Evolutionary conservation across 2,888 invertebrate species (phyloP).

Genomic region (Patella ulyssiponensis): DNA sequence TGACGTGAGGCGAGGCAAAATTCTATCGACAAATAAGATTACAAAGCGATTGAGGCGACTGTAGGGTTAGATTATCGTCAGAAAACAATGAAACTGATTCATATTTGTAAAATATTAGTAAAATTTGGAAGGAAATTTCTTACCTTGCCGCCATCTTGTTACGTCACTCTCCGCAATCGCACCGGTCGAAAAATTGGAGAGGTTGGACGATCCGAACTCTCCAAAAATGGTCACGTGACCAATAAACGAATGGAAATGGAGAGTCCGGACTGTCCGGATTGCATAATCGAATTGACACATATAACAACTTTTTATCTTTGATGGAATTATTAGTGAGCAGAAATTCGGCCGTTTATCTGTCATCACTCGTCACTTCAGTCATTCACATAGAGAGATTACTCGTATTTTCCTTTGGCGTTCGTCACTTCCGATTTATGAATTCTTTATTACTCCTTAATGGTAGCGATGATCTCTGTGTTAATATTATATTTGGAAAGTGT

Average conservation of each 20-base stretch:
- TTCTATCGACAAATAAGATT: not conserved
- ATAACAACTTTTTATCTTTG: too few relatives aligned
- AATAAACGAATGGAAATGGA: slow-evolving; percentile 1
- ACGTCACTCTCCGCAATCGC: slow-evolving; percentile 1
- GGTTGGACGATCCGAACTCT: not conserved
- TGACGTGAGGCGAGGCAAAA: too few relatives aligned
- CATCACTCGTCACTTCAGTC: too few relatives aligned
- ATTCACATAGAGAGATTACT: too few relatives aligned
- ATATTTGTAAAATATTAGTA: not conserved
- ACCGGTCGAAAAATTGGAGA: not conserved
- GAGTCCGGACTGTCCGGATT: not conserved
- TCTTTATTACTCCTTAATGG: too few relatives aligned
- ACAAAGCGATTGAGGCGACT: not conserved
- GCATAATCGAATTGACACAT: too few relatives aligned
- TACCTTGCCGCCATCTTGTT: not conserved
- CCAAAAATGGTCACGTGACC: not conserved
- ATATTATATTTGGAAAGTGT: too few relatives aligned
- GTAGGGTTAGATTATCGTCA: not conserved
- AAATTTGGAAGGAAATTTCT: not conserved
- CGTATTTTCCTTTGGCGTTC: too few relatives aligned
- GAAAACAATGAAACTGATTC: not conserved
- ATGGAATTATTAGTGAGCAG: too few relatives aligned
- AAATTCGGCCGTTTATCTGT: too few relatives aligned
- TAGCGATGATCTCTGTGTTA: too few relatives aligned
- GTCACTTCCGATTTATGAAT: too few relatives aligned